Evolutionary conservation across 2,113 vertebrate genomes (phyloP).

Genomic region (Rhinolophus sinicus): DNA sequence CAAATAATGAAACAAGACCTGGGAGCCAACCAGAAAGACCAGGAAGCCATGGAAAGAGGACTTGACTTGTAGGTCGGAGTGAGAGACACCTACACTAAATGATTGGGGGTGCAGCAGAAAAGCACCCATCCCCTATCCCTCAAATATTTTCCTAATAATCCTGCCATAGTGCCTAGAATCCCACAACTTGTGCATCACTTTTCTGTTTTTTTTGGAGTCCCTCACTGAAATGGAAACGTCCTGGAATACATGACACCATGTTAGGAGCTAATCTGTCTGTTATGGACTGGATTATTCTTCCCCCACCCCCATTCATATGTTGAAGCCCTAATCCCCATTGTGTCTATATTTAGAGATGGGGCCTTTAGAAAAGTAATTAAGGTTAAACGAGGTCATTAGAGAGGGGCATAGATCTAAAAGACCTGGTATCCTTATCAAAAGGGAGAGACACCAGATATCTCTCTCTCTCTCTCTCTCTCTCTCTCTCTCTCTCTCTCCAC

Average conservation of each 20-base stretch:
- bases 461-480: not conserved
- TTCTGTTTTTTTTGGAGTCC: not conserved
- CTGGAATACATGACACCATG: not conserved
- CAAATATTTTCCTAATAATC: not conserved
- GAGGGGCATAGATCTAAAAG: not conserved
- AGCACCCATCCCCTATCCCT: fast-evolving
- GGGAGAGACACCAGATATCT: not conserved
- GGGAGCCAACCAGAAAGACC: not conserved
- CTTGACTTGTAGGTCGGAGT: not conserved
- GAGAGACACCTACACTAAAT: not conserved
- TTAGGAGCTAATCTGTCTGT: not conserved
- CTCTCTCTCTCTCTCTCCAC: not conserved
- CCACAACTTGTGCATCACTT: not conserved
- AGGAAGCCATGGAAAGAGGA: not conserved
- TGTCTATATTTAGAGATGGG: not conserved
- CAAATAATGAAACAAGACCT: not conserved
- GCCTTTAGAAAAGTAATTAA: not conserved
- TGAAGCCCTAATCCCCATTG: not conserved
- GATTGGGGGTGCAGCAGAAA: not conserved
- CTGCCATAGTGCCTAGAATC: not conserved
- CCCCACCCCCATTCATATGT: too few species aligned
- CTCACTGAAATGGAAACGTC: not conserved
- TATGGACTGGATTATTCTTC: not conserved
- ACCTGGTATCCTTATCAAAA: not conserved
- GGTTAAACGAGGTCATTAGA: not conserved